Evolutionary conservation across 2,888 invertebrate genomes (phyloP).

Genomic region (Vanessa cardui): DNA sequence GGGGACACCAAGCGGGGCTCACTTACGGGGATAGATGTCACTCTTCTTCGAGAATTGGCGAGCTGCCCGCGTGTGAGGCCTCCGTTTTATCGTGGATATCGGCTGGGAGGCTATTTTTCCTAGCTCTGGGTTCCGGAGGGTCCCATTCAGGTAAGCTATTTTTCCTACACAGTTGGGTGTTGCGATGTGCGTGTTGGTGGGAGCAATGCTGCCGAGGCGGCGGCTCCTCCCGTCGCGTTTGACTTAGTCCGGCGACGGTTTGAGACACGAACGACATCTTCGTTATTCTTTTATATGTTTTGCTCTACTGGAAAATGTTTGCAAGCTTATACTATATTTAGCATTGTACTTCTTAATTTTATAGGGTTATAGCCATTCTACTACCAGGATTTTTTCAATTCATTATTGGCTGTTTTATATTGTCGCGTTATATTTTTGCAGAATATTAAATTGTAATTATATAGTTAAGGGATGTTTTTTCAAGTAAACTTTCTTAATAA

Average conservation of each 20-base stretch:
- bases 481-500: not conserved
- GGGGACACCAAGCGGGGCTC: conserved; percentile 69
- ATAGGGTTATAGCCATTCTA: too few relatives aligned
- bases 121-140: conserved; percentile 69
- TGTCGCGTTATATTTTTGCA: not conserved
- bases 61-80: conserved; percentile 49
- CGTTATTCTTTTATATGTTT: conserved; percentile 31
- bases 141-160: conserved; percentile 80
- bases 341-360: not conserved
- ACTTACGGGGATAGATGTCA: conserved; percentile 78
- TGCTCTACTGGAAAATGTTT: conserved; percentile 37
- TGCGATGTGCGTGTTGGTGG: conserved; percentile 73
- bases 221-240: conserved; percentile 69
- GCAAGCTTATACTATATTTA: conserved; percentile 5
- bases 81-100: conserved; percentile 68
- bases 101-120: conserved; percentile 77
- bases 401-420: too few relatives aligned
- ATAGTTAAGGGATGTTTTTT: not conserved
- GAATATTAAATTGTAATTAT: not conserved
- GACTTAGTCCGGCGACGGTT: conserved; percentile 81
- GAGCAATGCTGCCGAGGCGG: conserved; percentile 77
- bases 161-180: conserved; percentile 70
- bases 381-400: too few relatives aligned
- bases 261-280: conserved; percentile 82
- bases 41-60: conserved; percentile 65